Evolutionary conservation across 2,113 vertebrate genomes (phyloP).

Genomic region (Atlantisia rogersi): DNA sequence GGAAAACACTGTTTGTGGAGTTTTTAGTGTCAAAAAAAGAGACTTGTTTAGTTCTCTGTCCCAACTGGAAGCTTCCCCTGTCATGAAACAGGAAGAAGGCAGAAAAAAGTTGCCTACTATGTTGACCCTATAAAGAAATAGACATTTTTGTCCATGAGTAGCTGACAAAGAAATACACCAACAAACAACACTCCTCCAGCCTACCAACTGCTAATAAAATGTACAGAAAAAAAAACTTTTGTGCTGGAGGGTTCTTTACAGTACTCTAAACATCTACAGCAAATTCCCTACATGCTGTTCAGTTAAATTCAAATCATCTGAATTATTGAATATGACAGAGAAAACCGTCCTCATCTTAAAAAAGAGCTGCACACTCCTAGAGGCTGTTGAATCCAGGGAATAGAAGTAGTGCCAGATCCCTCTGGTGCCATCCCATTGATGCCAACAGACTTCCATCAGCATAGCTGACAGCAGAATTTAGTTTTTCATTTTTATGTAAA

Average conservation of each 20-base stretch:
- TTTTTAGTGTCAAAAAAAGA: not conserved
- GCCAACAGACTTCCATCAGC: slow-evolving; percentile 1
- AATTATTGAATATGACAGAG: slow-evolving; percentile 53
- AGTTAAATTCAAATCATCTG: slow-evolving; percentile 36
- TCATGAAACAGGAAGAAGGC: not conserved
- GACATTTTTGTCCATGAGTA: not conserved
- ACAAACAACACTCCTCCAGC: not conserved
- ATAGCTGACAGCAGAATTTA: slow-evolving; percentile 16
- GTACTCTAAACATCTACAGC: not conserved
- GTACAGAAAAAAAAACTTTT: slow-evolving; percentile 8
- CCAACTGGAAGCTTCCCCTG: not conserved
- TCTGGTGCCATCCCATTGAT: slow-evolving; percentile 19
- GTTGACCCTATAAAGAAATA: not conserved
- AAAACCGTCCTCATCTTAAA: slow-evolving; percentile 19
- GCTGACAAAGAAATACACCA: not conserved
- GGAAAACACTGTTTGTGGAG: not conserved
- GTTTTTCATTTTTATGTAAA: not conserved
- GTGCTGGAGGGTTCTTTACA: slow-evolving; percentile 31
- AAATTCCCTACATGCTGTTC: slow-evolving; percentile 11
- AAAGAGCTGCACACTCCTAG: not conserved
- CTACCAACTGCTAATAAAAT: not conserved
- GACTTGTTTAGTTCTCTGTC: not conserved
- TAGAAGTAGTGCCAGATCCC: slow-evolving; percentile 19
- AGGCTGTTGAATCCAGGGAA: not conserved
- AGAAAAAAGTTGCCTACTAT: not conserved